A percentile compares a stretch with the other conserved stretches of the same genome.
phyloP scores from a whole-genome alignment of 2,888 invertebrate genomes.

The Pyrocoelia pectoralis region DNA sequence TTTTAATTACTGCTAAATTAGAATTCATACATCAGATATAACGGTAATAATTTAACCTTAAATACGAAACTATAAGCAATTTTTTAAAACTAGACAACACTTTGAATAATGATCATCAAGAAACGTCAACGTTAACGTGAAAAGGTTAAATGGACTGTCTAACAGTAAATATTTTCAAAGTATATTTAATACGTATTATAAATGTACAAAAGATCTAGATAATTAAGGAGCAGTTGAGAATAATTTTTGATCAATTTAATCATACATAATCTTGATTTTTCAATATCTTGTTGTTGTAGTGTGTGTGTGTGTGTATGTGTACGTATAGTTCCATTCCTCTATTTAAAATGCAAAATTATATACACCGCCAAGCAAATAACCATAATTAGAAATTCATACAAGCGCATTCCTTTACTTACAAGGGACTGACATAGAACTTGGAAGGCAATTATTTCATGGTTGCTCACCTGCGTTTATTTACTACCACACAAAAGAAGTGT shows the following conservation, averaged over 20 bases:
- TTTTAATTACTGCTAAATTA: background rate
- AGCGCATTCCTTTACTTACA: conserved; percentile 34
- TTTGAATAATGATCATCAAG: conserved; percentile 36
- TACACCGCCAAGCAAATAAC: conserved; percentile 32
- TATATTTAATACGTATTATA: background rate
- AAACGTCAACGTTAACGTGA: conserved; percentile 34
- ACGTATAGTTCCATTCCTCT: conserved; percentile 22
- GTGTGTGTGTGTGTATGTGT: background rate
- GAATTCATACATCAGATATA: conserved; percentile 6
- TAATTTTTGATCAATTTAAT: conserved; percentile 20
- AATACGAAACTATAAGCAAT: conserved; percentile 26
- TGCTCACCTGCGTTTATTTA: conserved; percentile 29
- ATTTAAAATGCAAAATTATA: conserved; percentile 34
- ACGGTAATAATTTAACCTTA: conserved; percentile 30
- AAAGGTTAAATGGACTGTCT: conserved; percentile 38
- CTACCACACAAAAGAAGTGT: conserved; percentile 9
- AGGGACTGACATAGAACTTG: conserved; percentile 33
- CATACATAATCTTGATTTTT: conserved; percentile 22
- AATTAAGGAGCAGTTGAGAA: conserved; percentile 14
- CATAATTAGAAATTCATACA: conserved; percentile 37
- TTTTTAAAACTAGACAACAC: conserved; percentile 29
- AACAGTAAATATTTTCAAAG: conserved; percentile 35
- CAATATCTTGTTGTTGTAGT: conserved; percentile 13
- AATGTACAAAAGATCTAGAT: conserved; percentile 2
- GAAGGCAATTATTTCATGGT: conserved; percentile 32